A percentile compares a stretch with the other conserved stretches of the same genome.
Conservation (phyloP, 2,888 invertebrate species). For the Eupithecia subfuscata region DNA sequence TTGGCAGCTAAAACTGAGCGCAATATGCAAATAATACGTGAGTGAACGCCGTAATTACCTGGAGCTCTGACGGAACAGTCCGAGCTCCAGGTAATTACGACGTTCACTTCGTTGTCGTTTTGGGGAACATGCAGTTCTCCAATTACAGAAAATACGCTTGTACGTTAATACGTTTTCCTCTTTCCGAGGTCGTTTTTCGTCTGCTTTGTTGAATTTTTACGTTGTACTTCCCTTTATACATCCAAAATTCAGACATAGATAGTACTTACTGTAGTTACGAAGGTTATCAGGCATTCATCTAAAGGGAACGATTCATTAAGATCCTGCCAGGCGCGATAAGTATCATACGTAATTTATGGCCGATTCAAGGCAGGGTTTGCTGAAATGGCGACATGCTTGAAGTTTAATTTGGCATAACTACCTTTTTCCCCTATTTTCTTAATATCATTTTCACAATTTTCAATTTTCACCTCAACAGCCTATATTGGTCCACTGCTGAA, state of each 20-base stretch:
- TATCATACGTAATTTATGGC: slow-evolving; percentile 26
- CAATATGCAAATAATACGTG: no score
- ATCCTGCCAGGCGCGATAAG: slow-evolving; percentile 29
- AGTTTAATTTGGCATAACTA: neutral
- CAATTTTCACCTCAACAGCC: no score
- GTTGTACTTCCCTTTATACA: no score
- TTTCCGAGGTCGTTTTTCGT: no score
- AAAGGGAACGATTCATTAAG: slow-evolving; percentile 36
- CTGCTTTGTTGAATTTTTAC: no score
- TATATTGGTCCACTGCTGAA: no score
- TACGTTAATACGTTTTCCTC: no score
- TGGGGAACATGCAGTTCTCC: no score
- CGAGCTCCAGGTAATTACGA: neutral
- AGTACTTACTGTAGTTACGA: neutral
- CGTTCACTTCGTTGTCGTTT: neutral
- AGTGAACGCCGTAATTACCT: no score
- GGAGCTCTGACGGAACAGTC: no score
- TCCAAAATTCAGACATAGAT: no score
- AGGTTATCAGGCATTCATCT: slow-evolving; percentile 15
- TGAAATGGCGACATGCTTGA: neutral
- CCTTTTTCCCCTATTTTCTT: neutral
- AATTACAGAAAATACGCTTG: neutral
- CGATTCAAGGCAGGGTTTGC: neutral
- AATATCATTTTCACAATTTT: neutral
- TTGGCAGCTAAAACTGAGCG: no score